Base-by-base conservation (phyloP, 2,888 invertebrate species). In the Steinernema scapterisci region DNA sequence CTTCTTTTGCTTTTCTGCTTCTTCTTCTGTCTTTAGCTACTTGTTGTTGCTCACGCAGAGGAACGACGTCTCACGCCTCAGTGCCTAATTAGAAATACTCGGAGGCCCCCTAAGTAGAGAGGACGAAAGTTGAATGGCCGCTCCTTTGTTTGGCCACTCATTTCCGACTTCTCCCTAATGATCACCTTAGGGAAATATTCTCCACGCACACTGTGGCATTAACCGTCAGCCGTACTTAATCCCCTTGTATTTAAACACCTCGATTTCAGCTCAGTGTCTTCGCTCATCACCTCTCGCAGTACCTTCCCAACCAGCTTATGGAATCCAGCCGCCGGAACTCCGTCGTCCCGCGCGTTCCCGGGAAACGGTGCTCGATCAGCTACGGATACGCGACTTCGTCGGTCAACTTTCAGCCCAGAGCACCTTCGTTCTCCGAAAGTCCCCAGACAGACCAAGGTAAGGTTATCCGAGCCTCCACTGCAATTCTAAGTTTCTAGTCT, bases 231-330 rank as follows among this genome's bases (percentile, higher is more conserved):
- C n/a, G 63, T 31, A 7, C 63, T 5, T 31, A 31, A 63, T 63
- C 31, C 63, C 7, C 31, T 13, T 23, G 11, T 38, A 38, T 21
- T 54, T 21, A n/a, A 21, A 63, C 13, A 63, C 7, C 63, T 25
- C 16, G 11, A 13, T 63, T 63, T 38, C 63, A 63, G 63, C 63
- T 63, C 63, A 63, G 63, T 31, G 25, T 63, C 31, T 63, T 63
- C 63, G 63, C 63, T 13, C 63, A 63, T 6, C 63, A 63, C 63
- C 25, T 63, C 25, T 63, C 63, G 16, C 63, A 63, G 63, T 63
- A 63, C 16, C 31, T 63, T 27, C 63, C 63, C 7, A 63, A 63
- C 63, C 63, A 63, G 9, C 63, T 63, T 1, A 63, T 63, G 63
- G 63, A 63, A 7, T 63, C 63, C 16, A 63, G 63, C 19, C 63